These are phyloP conservation scores for Phodopus roborovskii DNA, from an alignment of 2,113 vertebrate species.

Conservation along the genomic window DNA sequence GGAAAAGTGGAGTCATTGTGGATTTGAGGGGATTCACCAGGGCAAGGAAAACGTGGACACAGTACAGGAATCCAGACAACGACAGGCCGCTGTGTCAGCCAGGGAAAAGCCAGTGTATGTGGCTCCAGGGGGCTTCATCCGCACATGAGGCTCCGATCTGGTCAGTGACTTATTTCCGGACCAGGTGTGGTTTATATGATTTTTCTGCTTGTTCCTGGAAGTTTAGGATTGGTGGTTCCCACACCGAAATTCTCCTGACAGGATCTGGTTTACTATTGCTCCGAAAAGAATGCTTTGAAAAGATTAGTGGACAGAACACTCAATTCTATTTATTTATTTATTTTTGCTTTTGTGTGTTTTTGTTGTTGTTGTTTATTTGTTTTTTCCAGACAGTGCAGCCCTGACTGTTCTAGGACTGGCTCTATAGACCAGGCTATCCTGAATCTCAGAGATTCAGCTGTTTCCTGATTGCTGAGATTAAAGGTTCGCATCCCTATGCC, in stretches of 20 bases:
- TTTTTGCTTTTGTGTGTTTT: not conserved
- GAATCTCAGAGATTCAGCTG: not conserved
- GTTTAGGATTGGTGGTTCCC: constrained; percentile 20
- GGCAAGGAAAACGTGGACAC: constrained; percentile 50
- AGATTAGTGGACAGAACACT: constrained; percentile 38
- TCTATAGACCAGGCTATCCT: not conserved
- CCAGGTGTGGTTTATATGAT: not conserved
- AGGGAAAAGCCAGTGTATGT: not conserved
- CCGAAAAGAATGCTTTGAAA: not conserved
- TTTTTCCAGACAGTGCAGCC: not conserved
- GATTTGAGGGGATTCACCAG: constrained; percentile 26
- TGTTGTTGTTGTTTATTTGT: not conserved
- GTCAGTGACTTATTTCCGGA: constrained; percentile 23
- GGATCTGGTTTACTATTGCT: not conserved
- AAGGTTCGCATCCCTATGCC: not conserved
- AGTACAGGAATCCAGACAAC: constrained; percentile 23
- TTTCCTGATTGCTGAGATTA: not conserved
- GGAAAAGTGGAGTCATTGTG: constrained; percentile 17
- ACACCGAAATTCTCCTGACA: not conserved
- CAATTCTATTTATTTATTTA: no score
- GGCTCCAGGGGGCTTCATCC: not conserved
- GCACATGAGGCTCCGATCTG: constrained; percentile 9
- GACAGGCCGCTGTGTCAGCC: not conserved
- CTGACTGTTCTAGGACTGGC: not conserved
- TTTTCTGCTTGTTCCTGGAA: constrained; percentile 10